Evolutionary conservation across 2,797 vertebrate species (phyloP), one percentile per base, ranked within the genome.

Genomic region (Clarias pachynema): DNA sequence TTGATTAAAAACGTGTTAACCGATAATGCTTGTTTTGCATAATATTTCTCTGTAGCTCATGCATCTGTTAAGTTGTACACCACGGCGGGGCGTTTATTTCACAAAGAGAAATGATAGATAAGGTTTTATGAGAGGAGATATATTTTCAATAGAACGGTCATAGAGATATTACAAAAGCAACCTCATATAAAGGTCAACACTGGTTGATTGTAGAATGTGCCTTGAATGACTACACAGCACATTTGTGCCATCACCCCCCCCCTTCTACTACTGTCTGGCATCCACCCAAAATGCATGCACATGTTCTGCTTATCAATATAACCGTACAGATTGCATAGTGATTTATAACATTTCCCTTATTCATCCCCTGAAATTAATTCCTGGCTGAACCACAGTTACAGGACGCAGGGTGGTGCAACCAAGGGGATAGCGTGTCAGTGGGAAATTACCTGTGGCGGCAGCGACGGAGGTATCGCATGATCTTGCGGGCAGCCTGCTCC

Each of bases 401-500:
- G 9, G 31, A 22, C 81, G n/a, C 79, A 31, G 65, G 6, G 40
- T 57, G 34, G 5, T 49, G 22, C 85, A 81, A 75, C 34, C 49
- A 82, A 49, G 87, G 72, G 62, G 85, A 84, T 57, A 68, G 83
- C 68, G 81, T 85, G 31, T 5, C 59, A 65, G 89, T 81, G 2
- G 81, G 83, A 86, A 81, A 88, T 91, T 95, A 99, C 98, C 98
- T 99, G 97, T 99, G 98, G 91, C 98, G 97, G 93, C 98, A 99
- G 92, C 98, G 97, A 87, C 98, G 97, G 85, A 99, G 96, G 93
- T 99, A 99, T 93, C 98, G 96, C 98, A 99, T 99, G 89, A 99
- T 99, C 94, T 99, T 99, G 91, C 98, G 97, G 94, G 98, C 98
- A 93, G 98, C 98, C 94, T 99, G 98, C 93, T 99, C 98, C 94